Conservation (phyloP, 1,140 invertebrate genomes). For the Asbolus verrucosus region DNA sequence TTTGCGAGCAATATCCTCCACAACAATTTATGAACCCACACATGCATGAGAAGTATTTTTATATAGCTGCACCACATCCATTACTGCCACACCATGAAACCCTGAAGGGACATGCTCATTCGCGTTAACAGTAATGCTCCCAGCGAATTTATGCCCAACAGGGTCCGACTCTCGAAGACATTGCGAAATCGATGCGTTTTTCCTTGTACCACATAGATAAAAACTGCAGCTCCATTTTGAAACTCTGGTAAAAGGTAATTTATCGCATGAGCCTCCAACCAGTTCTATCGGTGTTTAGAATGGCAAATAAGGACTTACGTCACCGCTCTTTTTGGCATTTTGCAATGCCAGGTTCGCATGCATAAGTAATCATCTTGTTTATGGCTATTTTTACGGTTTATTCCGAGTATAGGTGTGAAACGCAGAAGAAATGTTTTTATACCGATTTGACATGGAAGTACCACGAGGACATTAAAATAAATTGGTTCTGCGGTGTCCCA, state of each 20-base stretch:
- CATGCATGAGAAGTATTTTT: conserved; percentile 38
- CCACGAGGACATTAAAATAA: neutral
- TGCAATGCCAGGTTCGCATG: conserved; percentile 47
- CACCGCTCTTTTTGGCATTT: conserved; percentile 50
- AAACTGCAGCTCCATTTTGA: conserved; percentile 16
- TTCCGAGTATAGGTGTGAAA: conserved; percentile 42
- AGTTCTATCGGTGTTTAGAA: conserved; percentile 49
- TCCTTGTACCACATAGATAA: neutral
- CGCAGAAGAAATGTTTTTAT: neutral
- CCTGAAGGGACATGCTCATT: neutral
- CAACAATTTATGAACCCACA: conserved; percentile 35
- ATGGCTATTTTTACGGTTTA: conserved; percentile 44
- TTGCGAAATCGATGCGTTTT: neutral
- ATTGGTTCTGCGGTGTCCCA: too few relatives aligned
- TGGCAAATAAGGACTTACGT: conserved; percentile 48
- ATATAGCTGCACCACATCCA: conserved; percentile 15
- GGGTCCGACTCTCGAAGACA: too few relatives aligned
- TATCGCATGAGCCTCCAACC: conserved; percentile 26
- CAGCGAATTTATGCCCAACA: neutral
- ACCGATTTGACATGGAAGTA: conserved; percentile 2
- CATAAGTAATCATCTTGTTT: conserved; percentile 48
- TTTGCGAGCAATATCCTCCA: conserved; percentile 35
- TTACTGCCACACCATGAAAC: conserved; percentile 32
- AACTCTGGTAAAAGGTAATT: conserved; percentile 2
- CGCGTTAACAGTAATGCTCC: neutral